Percentiles rank a stretch among this genome's conserved stretches.
These are phyloP conservation scores for Tachina grossa DNA, from an alignment of 2,888 invertebrate genomes.

Conservation along the genomic window DNA sequence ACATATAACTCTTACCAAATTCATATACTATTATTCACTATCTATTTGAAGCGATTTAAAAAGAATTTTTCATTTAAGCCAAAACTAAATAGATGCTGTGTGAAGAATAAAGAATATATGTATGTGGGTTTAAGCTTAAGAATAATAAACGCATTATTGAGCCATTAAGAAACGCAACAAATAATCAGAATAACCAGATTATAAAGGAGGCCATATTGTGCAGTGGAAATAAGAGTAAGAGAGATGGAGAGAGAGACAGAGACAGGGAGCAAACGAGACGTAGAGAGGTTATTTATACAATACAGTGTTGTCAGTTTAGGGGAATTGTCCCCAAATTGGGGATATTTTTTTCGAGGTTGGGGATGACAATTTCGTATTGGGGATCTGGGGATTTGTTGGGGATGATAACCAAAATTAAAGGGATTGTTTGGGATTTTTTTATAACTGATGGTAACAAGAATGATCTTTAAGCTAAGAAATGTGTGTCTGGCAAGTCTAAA, in stretches of 20 bases:
- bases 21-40: slow-evolving; percentile 17
- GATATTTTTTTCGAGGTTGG: no score
- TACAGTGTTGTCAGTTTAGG: no score
- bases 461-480: no score
- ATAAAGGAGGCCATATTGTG: slow-evolving; percentile 4
- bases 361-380: no score
- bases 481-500: no score
- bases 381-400: no score
- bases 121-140: slow-evolving; percentile 65
- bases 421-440: no score
- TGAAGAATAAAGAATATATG: slow-evolving; percentile 56
- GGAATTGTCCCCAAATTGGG: no score
- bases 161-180: slow-evolving; percentile 70
- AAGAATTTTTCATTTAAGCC: slow-evolving; percentile 51
- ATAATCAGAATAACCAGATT: slow-evolving; percentile 61
- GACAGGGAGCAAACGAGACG: background rate
- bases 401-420: no score
- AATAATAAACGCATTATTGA: slow-evolving; percentile 71
- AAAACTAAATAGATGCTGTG: background rate
- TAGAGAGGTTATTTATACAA: background rate
- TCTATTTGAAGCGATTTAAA: slow-evolving; percentile 13
- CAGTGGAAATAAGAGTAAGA: background rate
- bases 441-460: no score
- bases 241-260: no score
- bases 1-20: slow-evolving; percentile 51